phyloP scores from a whole-genome alignment of 1,140 invertebrate genomes.

The Bilobella aurantiaca region DNA sequence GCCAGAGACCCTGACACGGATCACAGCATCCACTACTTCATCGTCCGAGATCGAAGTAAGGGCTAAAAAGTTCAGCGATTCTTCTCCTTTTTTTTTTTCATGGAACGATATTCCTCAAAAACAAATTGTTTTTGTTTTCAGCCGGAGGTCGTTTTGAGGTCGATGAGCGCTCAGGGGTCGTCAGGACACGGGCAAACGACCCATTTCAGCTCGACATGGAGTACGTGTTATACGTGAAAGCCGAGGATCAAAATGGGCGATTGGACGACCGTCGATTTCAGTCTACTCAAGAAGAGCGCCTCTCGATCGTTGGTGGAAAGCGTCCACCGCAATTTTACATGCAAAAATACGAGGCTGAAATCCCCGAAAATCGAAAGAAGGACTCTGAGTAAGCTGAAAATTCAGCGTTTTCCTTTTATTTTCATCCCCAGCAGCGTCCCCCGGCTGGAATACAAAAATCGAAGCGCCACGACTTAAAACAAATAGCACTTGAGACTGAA shows the following conservation, averaged over 20 bases:
- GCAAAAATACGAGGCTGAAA: conserved; percentile 82
- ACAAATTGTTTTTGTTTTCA: conserved; percentile 36
- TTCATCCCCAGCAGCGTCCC: not conserved
- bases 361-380: conserved; percentile 90
- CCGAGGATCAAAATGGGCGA: conserved; percentile 86
- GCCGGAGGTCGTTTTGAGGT: conserved; percentile 71
- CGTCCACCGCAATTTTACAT: conserved; percentile 88
- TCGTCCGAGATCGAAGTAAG: conserved; percentile 73
- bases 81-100: conserved; percentile 13
- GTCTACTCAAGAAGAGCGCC: conserved; percentile 76
- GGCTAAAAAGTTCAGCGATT: conserved; percentile 8
- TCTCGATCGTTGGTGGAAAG: conserved; percentile 87
- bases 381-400: conserved; percentile 75
- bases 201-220: conserved; percentile 91
- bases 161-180: conserved; percentile 82
- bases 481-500: too few relatives aligned
- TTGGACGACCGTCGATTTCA: conserved; percentile 78
- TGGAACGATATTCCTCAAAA: conserved; percentile 7
- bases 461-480: too few relatives aligned
- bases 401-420: not conserved
- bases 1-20: conserved; percentile 89
- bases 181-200: conserved; percentile 78
- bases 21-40: conserved; percentile 90
- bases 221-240: conserved; percentile 89
- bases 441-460: not conserved